phyloP scores from a whole-genome alignment of 2,888 invertebrate species.

The Acrocera orbiculus region DNA sequence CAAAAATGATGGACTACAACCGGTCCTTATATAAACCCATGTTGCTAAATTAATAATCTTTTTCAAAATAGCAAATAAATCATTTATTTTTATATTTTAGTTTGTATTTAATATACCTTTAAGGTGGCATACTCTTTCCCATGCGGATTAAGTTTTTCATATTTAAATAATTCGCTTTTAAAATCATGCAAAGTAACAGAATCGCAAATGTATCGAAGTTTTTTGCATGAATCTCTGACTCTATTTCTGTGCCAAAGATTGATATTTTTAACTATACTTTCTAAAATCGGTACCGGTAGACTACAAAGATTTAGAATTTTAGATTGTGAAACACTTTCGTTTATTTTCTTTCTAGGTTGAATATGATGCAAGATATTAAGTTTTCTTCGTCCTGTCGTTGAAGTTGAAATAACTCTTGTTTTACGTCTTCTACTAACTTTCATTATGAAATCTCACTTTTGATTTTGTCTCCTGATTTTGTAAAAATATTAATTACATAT shows the following conservation, averaged over 20 bases:
- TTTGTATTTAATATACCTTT: slow-evolving; percentile 12
- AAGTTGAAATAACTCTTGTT: too few relatives aligned
- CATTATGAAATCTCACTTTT: too few relatives aligned
- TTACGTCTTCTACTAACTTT: too few relatives aligned
- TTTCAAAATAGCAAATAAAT: too few relatives aligned
- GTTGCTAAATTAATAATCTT: slow-evolving; percentile 17
- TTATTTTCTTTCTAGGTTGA: too few relatives aligned
- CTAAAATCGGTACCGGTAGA: slow-evolving; percentile 18
- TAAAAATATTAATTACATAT: too few relatives aligned
- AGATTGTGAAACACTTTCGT: too few relatives aligned
- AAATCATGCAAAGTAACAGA: slow-evolving; percentile 18
- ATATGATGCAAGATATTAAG: too few relatives aligned
- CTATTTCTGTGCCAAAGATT: slow-evolving; percentile 20
- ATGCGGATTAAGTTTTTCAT: slow-evolving; percentile 5
- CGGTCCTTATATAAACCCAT: slow-evolving; percentile 17
- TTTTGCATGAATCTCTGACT: slow-evolving; percentile 18
- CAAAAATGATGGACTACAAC: slow-evolving; percentile 17
- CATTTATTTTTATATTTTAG: too few relatives aligned
- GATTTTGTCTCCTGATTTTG: too few relatives aligned
- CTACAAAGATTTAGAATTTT: too few relatives aligned
- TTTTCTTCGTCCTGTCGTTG: too few relatives aligned
- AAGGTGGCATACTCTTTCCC: slow-evolving; percentile 16
- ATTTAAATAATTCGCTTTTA: slow-evolving; percentile 12
- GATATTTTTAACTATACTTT: slow-evolving; percentile 18
- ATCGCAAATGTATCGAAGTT: slow-evolving; percentile 15